Conservation (phyloP, 1,140 invertebrate genomes). For the Phymorhynchus buccinoides region DNA sequence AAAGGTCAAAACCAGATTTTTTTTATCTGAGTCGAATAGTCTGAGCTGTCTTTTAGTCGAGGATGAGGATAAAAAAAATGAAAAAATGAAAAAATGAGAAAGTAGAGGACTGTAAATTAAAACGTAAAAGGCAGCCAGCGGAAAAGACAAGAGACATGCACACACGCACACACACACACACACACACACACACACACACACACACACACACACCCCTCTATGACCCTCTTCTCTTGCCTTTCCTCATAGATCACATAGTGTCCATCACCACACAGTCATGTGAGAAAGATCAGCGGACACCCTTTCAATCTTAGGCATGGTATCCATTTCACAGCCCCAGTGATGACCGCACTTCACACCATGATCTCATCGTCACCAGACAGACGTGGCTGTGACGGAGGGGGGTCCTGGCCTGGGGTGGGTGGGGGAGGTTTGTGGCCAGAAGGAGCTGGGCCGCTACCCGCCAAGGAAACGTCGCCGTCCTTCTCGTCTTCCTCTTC, state of each 20-base stretch:
- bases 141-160: no score
- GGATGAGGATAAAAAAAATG: no score
- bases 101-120: no score
- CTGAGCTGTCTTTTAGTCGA: no score
- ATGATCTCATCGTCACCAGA: neutral
- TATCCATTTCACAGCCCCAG: neutral
- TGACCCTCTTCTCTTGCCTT: neutral
- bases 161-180: no score
- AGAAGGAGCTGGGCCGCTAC: neutral
- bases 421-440: neutral
- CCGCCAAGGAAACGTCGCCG: neutral
- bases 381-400: neutral
- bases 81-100: no score
- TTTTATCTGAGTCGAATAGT: no score
- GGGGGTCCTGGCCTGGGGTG: neutral
- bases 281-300: no score
- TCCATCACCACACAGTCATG: no score
- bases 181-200: neutral
- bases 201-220: neutral
- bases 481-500: neutral
- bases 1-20: no score
- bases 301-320: no score
- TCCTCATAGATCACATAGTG: neutral
- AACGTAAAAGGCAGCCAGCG: no score
- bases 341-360: neutral